Conservation (phyloP, 2,113 vertebrate genomes). For the Scortum barcoo region DNA sequence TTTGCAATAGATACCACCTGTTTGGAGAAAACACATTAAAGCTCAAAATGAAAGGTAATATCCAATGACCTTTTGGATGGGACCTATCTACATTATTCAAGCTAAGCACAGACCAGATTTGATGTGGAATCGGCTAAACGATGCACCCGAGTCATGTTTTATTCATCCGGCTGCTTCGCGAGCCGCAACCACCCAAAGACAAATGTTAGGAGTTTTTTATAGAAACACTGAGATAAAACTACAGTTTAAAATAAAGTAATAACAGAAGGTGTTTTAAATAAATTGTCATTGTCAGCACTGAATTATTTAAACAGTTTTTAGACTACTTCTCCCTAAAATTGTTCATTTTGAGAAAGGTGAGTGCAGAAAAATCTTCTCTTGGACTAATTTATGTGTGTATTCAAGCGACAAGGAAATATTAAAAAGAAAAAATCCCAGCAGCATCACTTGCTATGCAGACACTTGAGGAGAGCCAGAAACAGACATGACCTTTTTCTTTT, state of each 20-base stretch:
- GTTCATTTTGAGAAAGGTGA: conserved; percentile 22
- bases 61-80: conserved; percentile 79
- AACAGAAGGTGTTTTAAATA: conserved; percentile 30
- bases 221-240: conserved; percentile 50
- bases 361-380: not conserved
- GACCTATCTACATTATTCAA: conserved; percentile 83
- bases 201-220: conserved; percentile 60
- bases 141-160: conserved; percentile 76
- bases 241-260: conserved; percentile 47
- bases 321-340: conserved; percentile 23
- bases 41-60: conserved; percentile 83
- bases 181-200: conserved; percentile 65
- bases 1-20: conserved; percentile 70
- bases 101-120: conserved; percentile 64
- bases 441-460: not conserved
- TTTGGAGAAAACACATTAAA: conserved; percentile 76
- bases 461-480: not conserved
- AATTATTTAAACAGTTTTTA: conserved; percentile 40
- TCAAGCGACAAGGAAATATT: conserved; percentile 5
- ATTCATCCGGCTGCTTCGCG: conserved; percentile 72
- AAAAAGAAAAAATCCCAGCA: not conserved
- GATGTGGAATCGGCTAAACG: conserved; percentile 77
- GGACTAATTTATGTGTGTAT: not conserved
- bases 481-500: not conserved
- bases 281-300: conserved; percentile 36